These are phyloP conservation scores for Oceanodroma tethys DNA, from an alignment of 2,113 vertebrate genomes.

Conservation along the genomic window DNA sequence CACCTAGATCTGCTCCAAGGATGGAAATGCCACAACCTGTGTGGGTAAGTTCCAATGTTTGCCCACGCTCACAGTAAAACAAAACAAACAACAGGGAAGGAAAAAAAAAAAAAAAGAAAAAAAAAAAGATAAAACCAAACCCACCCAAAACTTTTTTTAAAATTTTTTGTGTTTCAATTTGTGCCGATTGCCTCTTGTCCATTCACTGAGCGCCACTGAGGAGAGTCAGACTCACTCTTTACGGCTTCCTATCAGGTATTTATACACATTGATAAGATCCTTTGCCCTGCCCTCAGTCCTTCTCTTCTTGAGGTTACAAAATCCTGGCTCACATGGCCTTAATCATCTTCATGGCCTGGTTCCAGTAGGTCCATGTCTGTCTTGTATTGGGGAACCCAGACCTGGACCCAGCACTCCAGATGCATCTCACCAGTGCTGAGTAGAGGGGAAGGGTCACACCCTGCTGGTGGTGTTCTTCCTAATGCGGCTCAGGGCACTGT, in stretches of 20 bases:
- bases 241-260: not conserved
- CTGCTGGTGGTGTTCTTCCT: not conserved
- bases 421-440: not conserved
- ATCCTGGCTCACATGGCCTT: not conserved
- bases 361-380: not conserved
- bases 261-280: not conserved
- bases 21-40: not conserved
- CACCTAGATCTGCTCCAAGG: not conserved
- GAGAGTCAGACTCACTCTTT: not conserved
- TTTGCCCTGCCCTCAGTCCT: rapidly evolving
- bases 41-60: not conserved
- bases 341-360: not conserved
- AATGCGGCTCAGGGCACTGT: not conserved
- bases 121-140: not conserved
- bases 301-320: not conserved
- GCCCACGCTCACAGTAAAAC: not conserved
- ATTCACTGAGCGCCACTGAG: not conserved
- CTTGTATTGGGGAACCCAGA: not conserved
- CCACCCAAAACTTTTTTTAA: not conserved
- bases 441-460: not conserved
- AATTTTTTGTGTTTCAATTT: not conserved
- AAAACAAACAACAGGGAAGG: not conserved
- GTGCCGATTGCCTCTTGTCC: not conserved
- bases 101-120: no score
- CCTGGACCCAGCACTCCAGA: not conserved